These are phyloP conservation scores for Delichon dasypus DNA, from an alignment of 2,797 vertebrate genomes.

Conservation along the genomic window DNA sequence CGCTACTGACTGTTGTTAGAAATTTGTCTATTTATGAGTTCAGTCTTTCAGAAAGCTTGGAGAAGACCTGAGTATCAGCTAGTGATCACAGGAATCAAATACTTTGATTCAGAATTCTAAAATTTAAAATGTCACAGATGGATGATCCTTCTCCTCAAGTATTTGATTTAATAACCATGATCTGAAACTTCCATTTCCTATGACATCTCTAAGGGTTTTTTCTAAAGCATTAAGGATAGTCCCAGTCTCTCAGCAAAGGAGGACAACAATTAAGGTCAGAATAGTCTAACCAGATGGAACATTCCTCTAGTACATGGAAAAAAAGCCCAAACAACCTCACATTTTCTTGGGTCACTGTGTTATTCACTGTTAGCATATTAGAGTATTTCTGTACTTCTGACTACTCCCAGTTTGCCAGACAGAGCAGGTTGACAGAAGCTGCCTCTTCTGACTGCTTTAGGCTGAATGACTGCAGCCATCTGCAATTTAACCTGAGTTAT, in stretches of 20 bases:
- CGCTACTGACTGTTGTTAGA: background rate
- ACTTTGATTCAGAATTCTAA: background rate
- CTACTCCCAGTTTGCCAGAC: constrained; percentile 33
- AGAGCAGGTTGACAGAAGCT: background rate
- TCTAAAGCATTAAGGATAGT: background rate
- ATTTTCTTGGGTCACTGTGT: background rate
- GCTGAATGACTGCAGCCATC: background rate
- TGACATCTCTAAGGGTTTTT: background rate
- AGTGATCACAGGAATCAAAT: background rate
- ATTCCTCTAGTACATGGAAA: background rate
- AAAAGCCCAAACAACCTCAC: background rate
- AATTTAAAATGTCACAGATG: background rate
- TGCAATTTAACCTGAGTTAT: background rate
- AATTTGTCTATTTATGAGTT: background rate
- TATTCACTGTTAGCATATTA: background rate
- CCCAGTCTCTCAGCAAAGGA: background rate
- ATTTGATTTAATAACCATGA: background rate
- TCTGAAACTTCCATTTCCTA: constrained; percentile 31
- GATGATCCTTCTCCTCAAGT: background rate
- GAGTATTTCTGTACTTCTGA: background rate
- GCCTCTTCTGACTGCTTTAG: background rate
- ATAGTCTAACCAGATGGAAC: background rate
- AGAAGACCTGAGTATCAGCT: background rate
- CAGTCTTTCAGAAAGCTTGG: background rate
- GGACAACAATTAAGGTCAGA: background rate